Conservation (phyloP, 2,888 invertebrate genomes). For the Caenorhabditis auriculariae region DNA sequence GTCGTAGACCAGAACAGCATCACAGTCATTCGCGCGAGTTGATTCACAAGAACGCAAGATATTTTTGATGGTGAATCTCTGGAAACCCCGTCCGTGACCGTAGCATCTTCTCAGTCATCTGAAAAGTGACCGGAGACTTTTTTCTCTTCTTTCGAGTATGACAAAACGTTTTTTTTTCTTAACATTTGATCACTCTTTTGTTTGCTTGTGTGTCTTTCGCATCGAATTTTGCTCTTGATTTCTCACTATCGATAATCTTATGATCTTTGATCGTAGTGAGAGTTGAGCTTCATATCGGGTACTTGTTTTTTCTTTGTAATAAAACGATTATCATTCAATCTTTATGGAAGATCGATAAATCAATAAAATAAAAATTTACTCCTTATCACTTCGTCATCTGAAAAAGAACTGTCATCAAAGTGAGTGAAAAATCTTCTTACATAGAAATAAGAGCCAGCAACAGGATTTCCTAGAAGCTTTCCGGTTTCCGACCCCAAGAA, state of each 20-base stretch:
- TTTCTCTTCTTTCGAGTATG: no score
- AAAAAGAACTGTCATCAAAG: conserved; percentile 6
- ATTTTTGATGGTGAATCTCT: no score
- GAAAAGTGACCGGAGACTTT: no score
- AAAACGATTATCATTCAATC: background rate
- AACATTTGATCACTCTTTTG: no score
- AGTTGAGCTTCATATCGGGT: background rate
- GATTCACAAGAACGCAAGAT: no score
- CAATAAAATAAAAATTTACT: background rate
- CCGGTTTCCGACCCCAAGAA: conserved; percentile 48
- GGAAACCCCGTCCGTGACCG: no score
- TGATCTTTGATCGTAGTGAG: no score
- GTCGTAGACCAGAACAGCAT: conserved; percentile 28
- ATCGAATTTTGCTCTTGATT: no score
- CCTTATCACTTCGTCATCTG: conserved; percentile 33
- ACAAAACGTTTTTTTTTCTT: no score
- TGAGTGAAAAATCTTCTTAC: conserved; percentile 15
- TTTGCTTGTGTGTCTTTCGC: no score
- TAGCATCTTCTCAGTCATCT: no score
- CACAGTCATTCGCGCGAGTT: conserved; percentile 10
- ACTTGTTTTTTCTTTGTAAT: background rate
- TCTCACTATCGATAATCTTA: no score
- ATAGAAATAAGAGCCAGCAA: conserved; percentile 46
- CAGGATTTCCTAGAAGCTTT: conserved; percentile 44
- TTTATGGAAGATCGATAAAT: background rate